These are phyloP conservation scores for Pocillopora grandis DNA, from an alignment of 92 coral and sea anemone genomes.

Conservation along the genomic window DNA sequence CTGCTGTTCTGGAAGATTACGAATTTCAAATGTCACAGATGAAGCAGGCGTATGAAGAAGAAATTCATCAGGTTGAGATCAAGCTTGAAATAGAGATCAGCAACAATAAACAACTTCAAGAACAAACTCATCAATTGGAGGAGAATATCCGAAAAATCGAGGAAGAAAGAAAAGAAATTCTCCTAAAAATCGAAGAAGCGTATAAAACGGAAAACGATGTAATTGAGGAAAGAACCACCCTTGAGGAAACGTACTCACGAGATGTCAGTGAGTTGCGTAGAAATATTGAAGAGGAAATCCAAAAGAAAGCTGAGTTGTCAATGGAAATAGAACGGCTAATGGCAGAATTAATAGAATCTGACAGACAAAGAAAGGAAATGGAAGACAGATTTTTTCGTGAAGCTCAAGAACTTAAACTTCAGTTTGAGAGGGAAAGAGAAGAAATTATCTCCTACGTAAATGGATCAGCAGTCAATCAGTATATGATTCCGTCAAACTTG, in stretches of 20 bases:
- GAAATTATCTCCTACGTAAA: conserved; percentile 30
- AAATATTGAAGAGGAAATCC: conserved; percentile 68
- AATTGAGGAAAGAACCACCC: conserved; percentile 47
- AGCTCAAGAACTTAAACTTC: conserved; percentile 53
- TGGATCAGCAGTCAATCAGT: conserved; percentile 30
- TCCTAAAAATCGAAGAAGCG: conserved; percentile 68
- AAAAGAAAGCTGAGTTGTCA: conserved; percentile 58
- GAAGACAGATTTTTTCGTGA: conserved; percentile 58
- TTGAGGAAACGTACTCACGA: conserved; percentile 64
- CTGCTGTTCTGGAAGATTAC: conserved; percentile 46
- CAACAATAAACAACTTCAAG: conserved; percentile 57
- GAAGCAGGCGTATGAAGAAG: conserved; percentile 60
- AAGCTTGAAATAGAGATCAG: conserved; percentile 62
- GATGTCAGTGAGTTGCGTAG: conserved; percentile 62
- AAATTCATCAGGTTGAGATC: conserved; percentile 58
- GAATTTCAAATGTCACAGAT: conserved; percentile 61
- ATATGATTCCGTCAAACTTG: conserved; percentile 15
- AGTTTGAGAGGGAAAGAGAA: conserved; percentile 45
- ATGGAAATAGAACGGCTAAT: conserved; percentile 70
- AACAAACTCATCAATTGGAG: conserved; percentile 53
- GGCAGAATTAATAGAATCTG: conserved; percentile 66
- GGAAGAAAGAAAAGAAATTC: conserved; percentile 75
- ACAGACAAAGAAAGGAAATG: conserved; percentile 57
- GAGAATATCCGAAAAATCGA: conserved; percentile 61
- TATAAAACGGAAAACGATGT: conserved; percentile 73